Evolutionary conservation across 1,140 invertebrate genomes (phyloP).

Genomic region (Drosophila kurseongensis): DNA sequence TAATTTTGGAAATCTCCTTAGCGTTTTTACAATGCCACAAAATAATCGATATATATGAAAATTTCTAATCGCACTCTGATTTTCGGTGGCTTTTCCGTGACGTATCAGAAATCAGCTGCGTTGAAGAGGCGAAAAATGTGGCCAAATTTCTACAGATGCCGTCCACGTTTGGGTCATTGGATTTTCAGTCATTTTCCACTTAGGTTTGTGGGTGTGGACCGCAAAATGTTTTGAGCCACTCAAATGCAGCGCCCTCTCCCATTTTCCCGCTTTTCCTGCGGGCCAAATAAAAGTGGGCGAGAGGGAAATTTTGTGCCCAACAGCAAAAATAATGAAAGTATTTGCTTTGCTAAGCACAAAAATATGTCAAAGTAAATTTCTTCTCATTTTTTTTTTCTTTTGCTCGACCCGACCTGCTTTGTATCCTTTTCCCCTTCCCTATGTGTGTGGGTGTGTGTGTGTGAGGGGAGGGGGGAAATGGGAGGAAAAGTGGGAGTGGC

Average conservation of each 20-base stretch:
- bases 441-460: conserved; percentile 16
- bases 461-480: conserved; percentile 10
- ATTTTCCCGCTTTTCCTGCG: conserved; percentile 23
- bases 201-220: conserved; percentile 31
- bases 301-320: conserved; percentile 76
- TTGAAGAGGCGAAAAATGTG: conserved; percentile 15
- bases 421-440: conserved; percentile 18
- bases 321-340: conserved; percentile 83
- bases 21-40: conserved; percentile 9
- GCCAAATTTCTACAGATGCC: conserved; percentile 31
- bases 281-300: conserved; percentile 23
- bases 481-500: conserved; percentile 2
- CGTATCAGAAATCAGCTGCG: conserved; percentile 37
- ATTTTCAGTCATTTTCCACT: conserved; percentile 34
- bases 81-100: conserved; percentile 32
- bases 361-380: conserved; percentile 83
- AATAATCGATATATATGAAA: conserved; percentile 38
- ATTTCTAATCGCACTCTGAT: conserved; percentile 20
- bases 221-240: conserved; percentile 45
- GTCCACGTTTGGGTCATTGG: conserved; percentile 44
- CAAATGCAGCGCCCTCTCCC: conserved; percentile 24
- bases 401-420: conserved; percentile 12
- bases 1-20: background rate
- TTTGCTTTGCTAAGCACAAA: conserved; percentile 84
- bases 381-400: conserved; percentile 62